phyloP scores from a whole-genome alignment of 2,113 vertebrate genomes.

The Meleagris gallopavo region DNA sequence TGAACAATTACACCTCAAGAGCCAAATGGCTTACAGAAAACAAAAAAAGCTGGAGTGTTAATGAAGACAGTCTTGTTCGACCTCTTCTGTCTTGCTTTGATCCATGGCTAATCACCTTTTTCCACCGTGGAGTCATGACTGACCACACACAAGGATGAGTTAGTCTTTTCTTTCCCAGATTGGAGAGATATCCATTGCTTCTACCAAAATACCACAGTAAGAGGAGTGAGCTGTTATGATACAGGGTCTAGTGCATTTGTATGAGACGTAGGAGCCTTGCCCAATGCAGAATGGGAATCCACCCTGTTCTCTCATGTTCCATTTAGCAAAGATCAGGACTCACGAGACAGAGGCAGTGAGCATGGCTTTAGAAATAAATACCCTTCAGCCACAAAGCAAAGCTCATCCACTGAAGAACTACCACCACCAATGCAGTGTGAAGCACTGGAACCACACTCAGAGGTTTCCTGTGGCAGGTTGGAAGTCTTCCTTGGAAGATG shows the following conservation, averaged over 20 bases:
- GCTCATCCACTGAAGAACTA: background rate
- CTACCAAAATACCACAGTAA: background rate
- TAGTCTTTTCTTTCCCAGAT: background rate
- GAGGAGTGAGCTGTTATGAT: background rate
- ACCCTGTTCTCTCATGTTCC: background rate
- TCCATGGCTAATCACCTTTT: background rate
- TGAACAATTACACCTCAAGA: background rate
- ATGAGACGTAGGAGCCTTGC: background rate
- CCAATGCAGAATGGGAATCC: background rate
- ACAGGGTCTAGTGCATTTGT: background rate
- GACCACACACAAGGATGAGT: background rate
- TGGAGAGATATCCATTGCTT: background rate
- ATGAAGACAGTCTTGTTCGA: background rate
- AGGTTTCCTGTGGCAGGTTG: too few relatives aligned
- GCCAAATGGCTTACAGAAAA: background rate
- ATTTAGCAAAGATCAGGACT: background rate
- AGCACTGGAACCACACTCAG: rapidly evolving
- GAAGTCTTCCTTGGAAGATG: background rate
- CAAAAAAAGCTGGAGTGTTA: background rate
- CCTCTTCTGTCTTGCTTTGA: background rate
- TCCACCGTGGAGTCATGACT: background rate
- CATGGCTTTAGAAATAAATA: background rate
- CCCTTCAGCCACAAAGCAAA: background rate
- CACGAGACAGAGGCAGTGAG: background rate
- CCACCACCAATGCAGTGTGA: background rate